Evolutionary conservation across 2,113 vertebrate species (phyloP).

Genomic region (Protobothrops mucrosquamatus): DNA sequence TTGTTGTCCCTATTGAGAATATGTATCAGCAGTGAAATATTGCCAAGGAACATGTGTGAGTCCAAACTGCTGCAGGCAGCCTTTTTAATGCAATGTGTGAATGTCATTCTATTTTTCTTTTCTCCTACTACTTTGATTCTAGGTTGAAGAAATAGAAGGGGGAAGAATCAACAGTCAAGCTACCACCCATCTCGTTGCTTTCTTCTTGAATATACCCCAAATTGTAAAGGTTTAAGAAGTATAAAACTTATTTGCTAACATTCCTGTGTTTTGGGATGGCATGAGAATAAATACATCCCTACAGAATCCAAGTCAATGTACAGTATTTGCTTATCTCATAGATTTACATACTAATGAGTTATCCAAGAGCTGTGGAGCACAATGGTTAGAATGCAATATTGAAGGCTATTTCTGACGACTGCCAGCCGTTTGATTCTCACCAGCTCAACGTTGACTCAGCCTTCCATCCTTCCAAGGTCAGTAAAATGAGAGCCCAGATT

Average conservation of each 20-base stretch:
- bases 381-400: no score
- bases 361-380: no score
- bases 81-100: neutral
- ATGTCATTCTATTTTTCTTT: neutral
- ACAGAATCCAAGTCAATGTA: no score
- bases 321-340: no score
- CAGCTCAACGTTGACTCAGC: no score
- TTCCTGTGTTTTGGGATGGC: no score
- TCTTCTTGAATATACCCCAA: neutral
- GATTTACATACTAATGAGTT: no score
- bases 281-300: no score
- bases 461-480: no score
- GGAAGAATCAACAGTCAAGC: neutral
- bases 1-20: neutral
- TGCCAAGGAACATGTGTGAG: neutral
- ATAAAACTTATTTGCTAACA: neutral
- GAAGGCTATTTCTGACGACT: no score
- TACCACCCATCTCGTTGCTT: neutral
- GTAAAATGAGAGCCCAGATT: no score
- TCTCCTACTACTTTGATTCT: neutral
- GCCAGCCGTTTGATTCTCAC: no score
- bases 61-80: neutral
- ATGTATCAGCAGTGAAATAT: neutral
- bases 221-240: neutral
- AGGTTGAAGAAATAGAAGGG: neutral